These are phyloP conservation scores for Torymus auratus DNA, from an alignment of 2,888 invertebrate genomes.

Conservation along the genomic window DNA sequence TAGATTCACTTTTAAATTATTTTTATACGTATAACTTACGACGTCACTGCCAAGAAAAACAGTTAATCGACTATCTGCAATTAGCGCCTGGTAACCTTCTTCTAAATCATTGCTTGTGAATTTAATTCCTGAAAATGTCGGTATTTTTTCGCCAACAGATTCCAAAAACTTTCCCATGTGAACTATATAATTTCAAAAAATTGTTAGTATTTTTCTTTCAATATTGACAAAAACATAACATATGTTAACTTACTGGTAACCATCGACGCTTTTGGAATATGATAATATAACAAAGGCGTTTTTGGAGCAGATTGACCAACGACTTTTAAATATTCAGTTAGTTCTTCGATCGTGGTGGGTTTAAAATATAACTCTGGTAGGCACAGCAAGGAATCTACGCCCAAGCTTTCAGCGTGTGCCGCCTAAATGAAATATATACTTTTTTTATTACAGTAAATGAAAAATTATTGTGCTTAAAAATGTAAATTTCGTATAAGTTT, in stretches of 20 bases:
- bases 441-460: background rate
- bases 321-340: conserved; percentile 83
- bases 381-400: conserved; percentile 84
- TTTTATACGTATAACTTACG: conserved; percentile 74
- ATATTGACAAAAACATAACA: too few relatives aligned
- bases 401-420: conserved; percentile 81
- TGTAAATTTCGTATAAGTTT: too few relatives aligned
- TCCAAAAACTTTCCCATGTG: conserved; percentile 85
- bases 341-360: conserved; percentile 80
- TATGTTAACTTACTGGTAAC: conserved; percentile 41
- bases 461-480: background rate
- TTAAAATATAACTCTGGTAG: conserved; percentile 88
- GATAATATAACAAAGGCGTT: conserved; percentile 89
- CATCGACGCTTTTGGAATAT: conserved; percentile 69
- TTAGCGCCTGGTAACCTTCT: conserved; percentile 82
- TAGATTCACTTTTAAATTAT: conserved; percentile 2
- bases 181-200: conserved; percentile 78
- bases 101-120: conserved; percentile 86
- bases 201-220: background rate
- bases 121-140: conserved; percentile 89
- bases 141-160: conserved; percentile 81
- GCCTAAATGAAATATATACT: conserved; percentile 78
- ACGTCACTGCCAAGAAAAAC: conserved; percentile 85
- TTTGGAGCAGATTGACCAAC: conserved; percentile 86
- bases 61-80: conserved; percentile 78